These are phyloP conservation scores for Pseudomyrmex flavicornis DNA, from an alignment of 1,140 invertebrate genomes.

Conservation along the genomic window DNA sequence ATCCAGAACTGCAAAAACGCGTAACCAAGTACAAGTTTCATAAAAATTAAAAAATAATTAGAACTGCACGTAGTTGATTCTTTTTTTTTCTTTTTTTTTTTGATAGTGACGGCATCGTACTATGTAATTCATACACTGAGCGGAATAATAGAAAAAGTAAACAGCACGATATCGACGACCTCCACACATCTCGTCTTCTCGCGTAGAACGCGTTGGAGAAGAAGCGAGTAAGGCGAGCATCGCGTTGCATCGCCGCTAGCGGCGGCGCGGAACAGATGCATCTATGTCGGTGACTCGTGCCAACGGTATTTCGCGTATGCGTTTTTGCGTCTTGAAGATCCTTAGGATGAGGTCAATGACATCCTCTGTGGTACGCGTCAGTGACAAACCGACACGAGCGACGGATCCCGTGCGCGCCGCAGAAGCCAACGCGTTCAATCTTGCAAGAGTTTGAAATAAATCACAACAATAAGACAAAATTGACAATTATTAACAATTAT, in stretches of 20 bases:
- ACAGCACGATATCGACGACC: constrained; percentile 53
- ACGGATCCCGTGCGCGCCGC: neutral
- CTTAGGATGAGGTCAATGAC: constrained; percentile 78
- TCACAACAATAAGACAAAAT: constrained; percentile 3
- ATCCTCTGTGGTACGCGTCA: constrained; percentile 44
- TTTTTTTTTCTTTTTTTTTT: neutral
- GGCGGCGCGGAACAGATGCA: constrained; percentile 70
- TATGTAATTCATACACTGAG: constrained; percentile 62
- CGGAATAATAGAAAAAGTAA: constrained; percentile 60
- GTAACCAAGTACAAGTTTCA: neutral
- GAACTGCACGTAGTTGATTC: constrained; percentile 39
- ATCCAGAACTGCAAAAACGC: neutral
- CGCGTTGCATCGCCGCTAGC: constrained; percentile 50
- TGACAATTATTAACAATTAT: neutral
- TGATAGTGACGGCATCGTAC: constrained; percentile 29
- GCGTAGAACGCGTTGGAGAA: constrained; percentile 55
- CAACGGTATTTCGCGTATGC: constrained; percentile 83
- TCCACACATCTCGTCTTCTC: constrained; percentile 55
- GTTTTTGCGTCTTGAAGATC: constrained; percentile 83
- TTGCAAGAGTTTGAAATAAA: neutral
- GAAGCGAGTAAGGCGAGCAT: constrained; percentile 52
- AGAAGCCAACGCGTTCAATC: neutral
- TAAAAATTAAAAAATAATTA: neutral
- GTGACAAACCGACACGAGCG: constrained; percentile 30
- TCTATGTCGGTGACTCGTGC: constrained; percentile 74